Percentiles rank a stretch among this genome's conserved stretches.
Conservation (phyloP, 2,113 vertebrate species). For the Nipponia nippon region DNA sequence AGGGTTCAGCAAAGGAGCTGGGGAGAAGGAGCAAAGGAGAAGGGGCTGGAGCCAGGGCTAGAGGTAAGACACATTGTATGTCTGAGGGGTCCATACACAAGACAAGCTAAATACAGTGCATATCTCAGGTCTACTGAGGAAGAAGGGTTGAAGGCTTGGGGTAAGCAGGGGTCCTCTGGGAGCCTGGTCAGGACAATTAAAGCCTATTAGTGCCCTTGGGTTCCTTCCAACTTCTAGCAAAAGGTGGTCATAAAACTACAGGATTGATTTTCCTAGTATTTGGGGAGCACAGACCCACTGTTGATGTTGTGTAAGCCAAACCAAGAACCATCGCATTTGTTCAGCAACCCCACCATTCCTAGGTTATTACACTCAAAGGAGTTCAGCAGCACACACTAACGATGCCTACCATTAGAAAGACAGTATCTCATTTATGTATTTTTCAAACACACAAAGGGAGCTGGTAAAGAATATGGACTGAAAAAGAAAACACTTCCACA, state of each 20-base stretch:
- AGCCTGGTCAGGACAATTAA: neutral
- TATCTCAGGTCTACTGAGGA: neutral
- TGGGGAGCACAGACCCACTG: neutral
- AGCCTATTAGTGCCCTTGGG: neutral
- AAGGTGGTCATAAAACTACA: neutral
- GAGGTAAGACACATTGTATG: neutral
- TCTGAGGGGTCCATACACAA: neutral
- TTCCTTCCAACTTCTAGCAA: neutral
- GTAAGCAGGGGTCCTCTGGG: rapidly evolving
- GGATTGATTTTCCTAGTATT: neutral
- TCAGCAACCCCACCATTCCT: neutral
- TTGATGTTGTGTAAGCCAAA: neutral
- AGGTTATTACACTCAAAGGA: neutral
- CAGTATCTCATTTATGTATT: neutral
- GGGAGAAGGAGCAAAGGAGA: neutral
- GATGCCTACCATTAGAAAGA: neutral
- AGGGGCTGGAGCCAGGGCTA: neutral
- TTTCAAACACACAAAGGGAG: neutral
- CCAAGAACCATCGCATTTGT: neutral
- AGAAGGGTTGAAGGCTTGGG: rapidly evolving
- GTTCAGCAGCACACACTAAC: neutral
- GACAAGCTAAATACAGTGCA: neutral
- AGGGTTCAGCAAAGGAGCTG: neutral
- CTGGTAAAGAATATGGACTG: neutral
- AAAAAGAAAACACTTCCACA: neutral